Evolutionary conservation across 2,113 vertebrate genomes (phyloP), one percentile per base, ranked within the genome.

Genomic region (Scomber japonicus): DNA sequence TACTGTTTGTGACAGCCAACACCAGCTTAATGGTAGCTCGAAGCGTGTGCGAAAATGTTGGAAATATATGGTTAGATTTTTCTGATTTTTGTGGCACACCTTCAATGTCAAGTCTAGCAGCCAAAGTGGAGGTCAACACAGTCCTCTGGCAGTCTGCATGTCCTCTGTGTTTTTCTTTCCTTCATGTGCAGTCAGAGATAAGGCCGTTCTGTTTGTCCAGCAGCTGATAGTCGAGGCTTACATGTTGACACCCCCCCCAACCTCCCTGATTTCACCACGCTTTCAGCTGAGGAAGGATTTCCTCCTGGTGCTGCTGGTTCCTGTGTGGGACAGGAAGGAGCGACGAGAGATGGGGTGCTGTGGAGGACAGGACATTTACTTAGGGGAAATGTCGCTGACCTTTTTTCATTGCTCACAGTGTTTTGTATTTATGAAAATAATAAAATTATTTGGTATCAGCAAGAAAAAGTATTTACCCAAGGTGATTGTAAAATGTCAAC

Each of bases 251-350:
- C 80, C 76, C 61, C 60, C 70, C 59, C 24, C 64, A 59, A 66
- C 71, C 64, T 71, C 65, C 67, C 78, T 83, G 73, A 84, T 82
- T 87, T 83, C 66, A 73, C 81, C n/a, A 24, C 56, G 83, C 83
- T 93, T 94, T 94, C 74, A 91, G 86, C 71, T 76, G 40, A 57
- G 85, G 89, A 93, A 91, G 91, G 90, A 93, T 94, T 94, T 95
- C 94, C 94, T 95, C 80, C 75, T 76, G 80, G 59, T 82, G 85
- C 73, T 87, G 80, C 83, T 91, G 84, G 73, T 93, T 95, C 94
- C 94, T 95, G 90, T 89, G 87, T 86, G 87, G 87, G 87, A 88
- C 91, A 93, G 92, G 93, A 95, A 93, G 59, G 76, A 9, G 59
- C 84, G 89, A 75, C 88, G 92, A 94, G 84, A 88, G 91, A 94